Evolutionary conservation across 2,888 invertebrate genomes (phyloP), one percentile per base, ranked within the genome.

Genomic region (Strigamia maritima): DNA sequence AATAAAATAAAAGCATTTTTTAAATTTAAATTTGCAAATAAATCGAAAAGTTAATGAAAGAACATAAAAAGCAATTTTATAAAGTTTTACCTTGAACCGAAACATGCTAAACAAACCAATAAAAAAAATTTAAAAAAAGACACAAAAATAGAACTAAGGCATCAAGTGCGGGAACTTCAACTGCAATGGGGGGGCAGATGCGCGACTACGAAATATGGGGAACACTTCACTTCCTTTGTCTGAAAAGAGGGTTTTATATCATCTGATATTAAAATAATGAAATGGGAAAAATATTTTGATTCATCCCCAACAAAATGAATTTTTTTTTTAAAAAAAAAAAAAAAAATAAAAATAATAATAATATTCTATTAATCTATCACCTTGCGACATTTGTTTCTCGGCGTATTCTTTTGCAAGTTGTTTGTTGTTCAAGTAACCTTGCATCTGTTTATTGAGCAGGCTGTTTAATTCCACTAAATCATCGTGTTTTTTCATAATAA

Each of bases 361-460:
- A n/a, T n/a, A n/a, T n/a, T n/a, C n/a, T n/a, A n/a, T 54, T 54
- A 19, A 54, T 14, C 16, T n/a, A 54, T 54, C 16, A 54, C 54
- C 54, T 54, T 54, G 54, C 6, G 8, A 10, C 19, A 54, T n/a
- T 54, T 54, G 54, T 16, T 54, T 54, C 16, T 54, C 54, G 4
- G 54, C 54, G 16, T 54, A 54, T 54, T 54, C 54, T 54, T 54
- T 54, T 10, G 54, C 54, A 54, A 54, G 14, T 16, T 54, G 54
- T 19, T 54, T 54, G 54, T 54, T 54, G 16, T 19, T 54, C 16
- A 54, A 16, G 16, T 54, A 54, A 10, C 78, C 78, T 78, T 78
- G 78, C 26, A 31, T 35, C 60, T 78, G 78, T 65, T 78, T 78
- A 35, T 28, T 78, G 28, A 78, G 78, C 19, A 78, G 78, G 19